Evolutionary conservation across 2,113 vertebrate species (phyloP), one percentile per base, ranked within the genome.

Genomic region (Boulengeromyrus knoepffleri): DNA sequence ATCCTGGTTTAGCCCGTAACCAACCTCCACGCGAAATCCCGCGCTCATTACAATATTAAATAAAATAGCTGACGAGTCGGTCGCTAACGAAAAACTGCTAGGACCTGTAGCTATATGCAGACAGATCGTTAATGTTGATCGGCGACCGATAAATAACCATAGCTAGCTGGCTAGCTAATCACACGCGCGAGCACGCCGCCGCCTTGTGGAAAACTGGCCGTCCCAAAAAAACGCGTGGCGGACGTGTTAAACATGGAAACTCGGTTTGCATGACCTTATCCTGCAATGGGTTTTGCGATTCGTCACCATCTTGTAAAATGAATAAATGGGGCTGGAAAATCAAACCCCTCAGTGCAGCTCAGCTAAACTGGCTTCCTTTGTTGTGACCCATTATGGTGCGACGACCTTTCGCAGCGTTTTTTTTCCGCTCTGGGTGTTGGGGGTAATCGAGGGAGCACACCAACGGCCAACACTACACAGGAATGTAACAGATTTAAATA

Each of bases 341-440:
- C 10, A 80, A 85, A 88, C 27, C 45, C 85, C n/a, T 27, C 15
- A 24, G 89, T 89, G 50, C 13, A 83, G 49, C 56, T 89, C 89
- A 66, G 56, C 12, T 77, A 77, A 39, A 89, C 42, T 10, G n/a
- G 46, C 89, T 90, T 88, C 85, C 85, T 88, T 87, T 90, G 66
- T 90, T 74, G 92, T 92, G 93, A 93, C 93, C 91, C 89, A 88
- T 87, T 31, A 77, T 27, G 27, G 80, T 89, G 83, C 45, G 88
- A 89, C 89, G 80, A 85, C 77, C 80, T 62, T 89, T 89, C 36
- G 47, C 13, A 31, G 46, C 27, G 42, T 89, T 58, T 89, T 89
- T 89, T 53, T 90, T 90, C 85, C n/a, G 86, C 31, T 70, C 3
- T 42, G n/a, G n/a, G 49, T 19, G 36, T 49, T 53, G 85, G 89